phyloP scores from a whole-genome alignment of 2,113 vertebrate genomes.

The Apus apus region DNA sequence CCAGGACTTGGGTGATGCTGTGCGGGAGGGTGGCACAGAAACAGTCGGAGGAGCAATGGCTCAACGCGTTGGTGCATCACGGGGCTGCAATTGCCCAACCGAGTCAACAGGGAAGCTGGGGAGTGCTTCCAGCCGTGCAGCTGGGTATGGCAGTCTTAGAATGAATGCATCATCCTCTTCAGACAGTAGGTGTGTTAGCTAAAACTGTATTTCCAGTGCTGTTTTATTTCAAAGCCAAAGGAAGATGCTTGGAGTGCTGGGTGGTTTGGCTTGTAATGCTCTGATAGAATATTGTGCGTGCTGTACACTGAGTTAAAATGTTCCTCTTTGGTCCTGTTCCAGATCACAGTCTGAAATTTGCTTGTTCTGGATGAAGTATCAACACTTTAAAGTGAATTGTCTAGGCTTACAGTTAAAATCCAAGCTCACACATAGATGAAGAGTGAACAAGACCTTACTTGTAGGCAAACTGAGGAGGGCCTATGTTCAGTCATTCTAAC shows the following conservation, averaged over 20 bases:
- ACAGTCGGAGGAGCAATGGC: accelerated
- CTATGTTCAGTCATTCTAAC: not conserved
- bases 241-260: not conserved
- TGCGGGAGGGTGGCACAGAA: accelerated
- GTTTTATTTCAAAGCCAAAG: not conserved
- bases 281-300: not conserved
- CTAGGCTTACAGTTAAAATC: not conserved
- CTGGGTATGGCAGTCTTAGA: accelerated
- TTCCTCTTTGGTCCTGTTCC: not conserved
- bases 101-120: not conserved
- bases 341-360: not conserved
- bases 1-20: accelerated
- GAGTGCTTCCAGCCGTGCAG: not conserved
- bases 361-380: not conserved
- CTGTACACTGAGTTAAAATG: not conserved
- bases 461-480: not conserved
- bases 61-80: accelerated
- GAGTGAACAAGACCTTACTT: not conserved
- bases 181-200: not conserved
- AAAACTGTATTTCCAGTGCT: not conserved
- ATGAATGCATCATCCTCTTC: not conserved
- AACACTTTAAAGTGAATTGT: not conserved
- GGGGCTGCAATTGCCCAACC: not conserved
- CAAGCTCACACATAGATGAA: not conserved
- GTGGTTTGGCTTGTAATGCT: not conserved